phyloP scores from a whole-genome alignment of 2,113 vertebrate species.

The Himantopus leucocephalus region DNA sequence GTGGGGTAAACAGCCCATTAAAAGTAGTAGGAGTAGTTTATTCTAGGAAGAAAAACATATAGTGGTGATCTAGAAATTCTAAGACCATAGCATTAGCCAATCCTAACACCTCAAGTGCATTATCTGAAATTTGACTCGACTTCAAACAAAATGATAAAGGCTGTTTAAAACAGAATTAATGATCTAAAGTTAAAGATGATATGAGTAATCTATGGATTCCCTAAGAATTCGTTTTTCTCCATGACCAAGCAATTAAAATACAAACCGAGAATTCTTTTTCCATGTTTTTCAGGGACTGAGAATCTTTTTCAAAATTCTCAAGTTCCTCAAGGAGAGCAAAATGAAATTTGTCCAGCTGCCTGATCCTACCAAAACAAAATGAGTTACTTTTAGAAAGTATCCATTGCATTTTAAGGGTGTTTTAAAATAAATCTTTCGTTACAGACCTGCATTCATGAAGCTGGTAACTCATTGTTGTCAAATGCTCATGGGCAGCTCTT shows the following conservation, averaged over 20 bases:
- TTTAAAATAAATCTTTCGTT: not conserved
- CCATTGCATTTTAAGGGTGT: not conserved
- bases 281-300: constrained; percentile 80
- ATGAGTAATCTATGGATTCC: not conserved
- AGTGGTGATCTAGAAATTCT: not conserved
- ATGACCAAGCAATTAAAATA: not conserved
- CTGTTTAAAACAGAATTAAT: not conserved
- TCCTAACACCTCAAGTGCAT: not conserved
- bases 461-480: constrained; percentile 76
- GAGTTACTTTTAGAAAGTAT: not conserved
- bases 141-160: not conserved
- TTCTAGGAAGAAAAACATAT: not conserved
- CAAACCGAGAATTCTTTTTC: constrained; percentile 88
- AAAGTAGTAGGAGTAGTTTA: not conserved
- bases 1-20: not conserved
- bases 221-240: not conserved
- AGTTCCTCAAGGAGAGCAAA: constrained; percentile 80
- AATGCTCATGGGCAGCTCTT: constrained; percentile 79
- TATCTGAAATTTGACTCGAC: not conserved
- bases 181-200: not conserved
- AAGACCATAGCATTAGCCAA: not conserved
- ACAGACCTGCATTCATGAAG: constrained; percentile 84
- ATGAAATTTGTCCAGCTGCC: constrained; percentile 80
- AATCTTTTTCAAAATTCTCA: constrained; percentile 83
- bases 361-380: constrained; percentile 75